Percentiles rank a stretch among this genome's conserved stretches.
Evolutionary conservation across 2,113 vertebrate genomes (phyloP).

Genomic region (Furnarius figulus): DNA sequence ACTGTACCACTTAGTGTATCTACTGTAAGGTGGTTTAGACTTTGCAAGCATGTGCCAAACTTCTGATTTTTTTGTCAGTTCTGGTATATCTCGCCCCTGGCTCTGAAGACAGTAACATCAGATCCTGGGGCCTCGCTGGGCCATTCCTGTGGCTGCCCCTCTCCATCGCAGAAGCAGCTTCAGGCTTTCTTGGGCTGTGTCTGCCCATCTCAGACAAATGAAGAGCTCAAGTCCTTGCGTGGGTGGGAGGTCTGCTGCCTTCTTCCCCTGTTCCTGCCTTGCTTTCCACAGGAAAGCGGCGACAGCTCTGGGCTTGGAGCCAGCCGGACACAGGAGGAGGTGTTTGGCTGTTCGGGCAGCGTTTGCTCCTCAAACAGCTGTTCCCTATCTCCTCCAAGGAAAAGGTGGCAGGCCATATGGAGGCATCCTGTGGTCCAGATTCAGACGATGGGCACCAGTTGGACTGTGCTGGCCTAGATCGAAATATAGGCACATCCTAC

Average conservation of each 20-base stretch:
- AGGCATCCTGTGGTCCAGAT: conserved; percentile 59
- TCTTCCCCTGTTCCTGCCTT: conserved; percentile 3
- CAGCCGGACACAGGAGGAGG: conserved; percentile 63
- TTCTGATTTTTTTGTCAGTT: background rate
- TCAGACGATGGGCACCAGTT: conserved; percentile 30
- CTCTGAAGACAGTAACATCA: background rate
- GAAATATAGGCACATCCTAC: background rate
- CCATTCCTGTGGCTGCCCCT: background rate
- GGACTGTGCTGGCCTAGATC: background rate
- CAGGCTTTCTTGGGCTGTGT: background rate
- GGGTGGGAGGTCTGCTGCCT: conserved; percentile 45
- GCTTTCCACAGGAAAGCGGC: conserved; percentile 9
- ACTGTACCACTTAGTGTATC: background rate
- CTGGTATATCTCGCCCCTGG: background rate
- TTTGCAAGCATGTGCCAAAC: background rate
- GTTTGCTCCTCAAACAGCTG: conserved; percentile 59
- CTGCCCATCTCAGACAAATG: background rate
- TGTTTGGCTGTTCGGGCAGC: conserved; percentile 55
- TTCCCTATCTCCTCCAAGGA: conserved; percentile 61
- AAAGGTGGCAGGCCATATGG: conserved; percentile 69
- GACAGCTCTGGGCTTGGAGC: conserved; percentile 49
- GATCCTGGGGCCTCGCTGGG: background rate
- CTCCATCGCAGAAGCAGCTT: background rate
- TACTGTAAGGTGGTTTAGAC: conserved; percentile 3
- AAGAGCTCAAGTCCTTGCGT: conserved; percentile 15